These are phyloP conservation scores for Agrypnus murinus DNA, from an alignment of 2,888 invertebrate species.

Conservation along the genomic window DNA sequence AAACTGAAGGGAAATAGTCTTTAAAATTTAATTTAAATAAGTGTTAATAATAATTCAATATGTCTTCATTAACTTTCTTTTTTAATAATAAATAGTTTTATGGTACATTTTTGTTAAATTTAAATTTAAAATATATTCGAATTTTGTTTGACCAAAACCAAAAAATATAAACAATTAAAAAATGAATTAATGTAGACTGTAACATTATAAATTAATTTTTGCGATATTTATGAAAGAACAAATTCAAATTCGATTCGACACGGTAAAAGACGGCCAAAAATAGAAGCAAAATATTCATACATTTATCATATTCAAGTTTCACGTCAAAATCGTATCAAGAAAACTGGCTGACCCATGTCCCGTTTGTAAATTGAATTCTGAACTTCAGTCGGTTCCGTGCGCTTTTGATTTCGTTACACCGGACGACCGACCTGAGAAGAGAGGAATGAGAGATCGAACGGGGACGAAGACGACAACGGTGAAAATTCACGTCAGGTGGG, in stretches of 20 bases:
- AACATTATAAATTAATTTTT: no score
- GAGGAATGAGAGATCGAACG: slow-evolving; percentile 54
- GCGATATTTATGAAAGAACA: no score
- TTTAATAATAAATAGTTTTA: no score
- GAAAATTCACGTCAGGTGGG: slow-evolving; percentile 61
- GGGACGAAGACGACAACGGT: slow-evolving; percentile 49
- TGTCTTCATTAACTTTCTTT: no score
- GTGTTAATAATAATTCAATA: no score
- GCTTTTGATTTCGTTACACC: slow-evolving; percentile 64
- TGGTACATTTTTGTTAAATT: no score
- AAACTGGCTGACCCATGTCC: slow-evolving; percentile 60
- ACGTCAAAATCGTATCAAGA: slow-evolving; percentile 61
- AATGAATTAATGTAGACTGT: no score
- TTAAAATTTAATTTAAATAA: no score
- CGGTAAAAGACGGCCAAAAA: slow-evolving; percentile 14
- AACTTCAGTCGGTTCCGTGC: slow-evolving; percentile 58
- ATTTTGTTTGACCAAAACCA: no score
- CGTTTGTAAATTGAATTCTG: slow-evolving; percentile 60
- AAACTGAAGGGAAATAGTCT: no score
- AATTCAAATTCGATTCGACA: not conserved
- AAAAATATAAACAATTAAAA: no score
- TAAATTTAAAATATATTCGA: no score
- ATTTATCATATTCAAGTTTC: slow-evolving; percentile 51
- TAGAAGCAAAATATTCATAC: slow-evolving; percentile 42
- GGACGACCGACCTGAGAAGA: slow-evolving; percentile 56